Evolutionary conservation across 1,140 invertebrate genomes (phyloP), one percentile per base, ranked within the genome.

Genomic region (Magallana angulata): DNA sequence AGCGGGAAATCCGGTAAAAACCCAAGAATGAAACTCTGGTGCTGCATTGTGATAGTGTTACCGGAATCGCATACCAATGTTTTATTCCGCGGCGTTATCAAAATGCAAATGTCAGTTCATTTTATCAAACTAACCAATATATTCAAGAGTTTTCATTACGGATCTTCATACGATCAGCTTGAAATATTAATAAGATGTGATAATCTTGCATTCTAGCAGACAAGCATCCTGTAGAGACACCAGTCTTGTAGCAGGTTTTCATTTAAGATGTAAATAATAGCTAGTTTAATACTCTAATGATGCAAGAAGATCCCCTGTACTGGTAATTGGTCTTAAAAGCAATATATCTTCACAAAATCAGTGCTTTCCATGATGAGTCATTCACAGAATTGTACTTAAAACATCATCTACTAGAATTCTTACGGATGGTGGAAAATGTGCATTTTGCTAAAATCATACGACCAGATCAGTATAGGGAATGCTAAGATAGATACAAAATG

Each of bases 101-200:
- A 62, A 62, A 62, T 62, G 68, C 24, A 18, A 76, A 76, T 76
- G 68, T 30, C 68, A 76, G 18, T 76, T 30, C 24, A 76, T 11
- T 76, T 76, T 76, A 36, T 76, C 68, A 76, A 12, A 30, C 11
- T 30, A 76, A 9, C 24, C 24, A 76, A 24, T 36, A 12, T 36
- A 12, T 12, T 30, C 8, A 30, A 30, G 24, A 76, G 11, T 36
- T 36, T 24, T 36, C 11, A 12, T 18, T 30, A 18, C 11, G 18
- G 68, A 76, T 11, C 24, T 30, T 76, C 12, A 30, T 30, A 76
- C 36, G 24, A 30, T 76, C 68, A 30, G 68, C 68, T 36, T 36
- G 36, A 36, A 76, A 76, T 76, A 48, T 12, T 76, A 76, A 76
- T 76, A 30, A 30, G 24, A 76, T 30, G 24, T 76, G 18, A 71